Percentiles rank a stretch among this genome's conserved stretches.
phyloP scores from a whole-genome alignment of 1,140 invertebrate genomes.

The Drosophila pandora region DNA sequence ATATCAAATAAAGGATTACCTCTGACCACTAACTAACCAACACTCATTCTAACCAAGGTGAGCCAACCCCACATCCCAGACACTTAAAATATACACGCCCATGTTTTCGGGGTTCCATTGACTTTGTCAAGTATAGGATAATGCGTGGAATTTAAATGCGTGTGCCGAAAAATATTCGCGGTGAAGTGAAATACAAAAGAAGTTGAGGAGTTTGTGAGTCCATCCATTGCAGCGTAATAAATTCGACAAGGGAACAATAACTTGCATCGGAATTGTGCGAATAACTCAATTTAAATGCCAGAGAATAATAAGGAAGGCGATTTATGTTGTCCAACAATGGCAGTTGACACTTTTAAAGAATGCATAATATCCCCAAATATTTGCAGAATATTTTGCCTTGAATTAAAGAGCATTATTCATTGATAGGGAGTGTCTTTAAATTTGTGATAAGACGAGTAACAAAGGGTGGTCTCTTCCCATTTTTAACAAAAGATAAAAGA shows the following conservation, averaged over 20 bases:
- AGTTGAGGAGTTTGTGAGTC: constrained; percentile 34
- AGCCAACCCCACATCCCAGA: constrained; percentile 38
- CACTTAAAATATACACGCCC: neutral
- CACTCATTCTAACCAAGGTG: constrained; percentile 50
- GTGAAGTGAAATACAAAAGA: constrained; percentile 51
- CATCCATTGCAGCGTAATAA: constrained; percentile 20
- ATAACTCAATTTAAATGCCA: constrained; percentile 42
- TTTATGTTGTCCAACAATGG: constrained; percentile 36
- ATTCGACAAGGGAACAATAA: constrained; percentile 35
- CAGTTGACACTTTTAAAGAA: constrained; percentile 6
- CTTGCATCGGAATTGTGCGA: constrained; percentile 27
- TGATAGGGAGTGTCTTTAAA: neutral
- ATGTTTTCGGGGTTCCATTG: constrained; percentile 8
- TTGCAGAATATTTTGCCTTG: neutral
- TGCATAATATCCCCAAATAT: neutral
- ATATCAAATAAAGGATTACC: constrained; percentile 40
- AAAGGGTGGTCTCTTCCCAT: neutral
- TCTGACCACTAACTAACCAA: constrained; percentile 43
- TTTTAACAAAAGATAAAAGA: neutral
- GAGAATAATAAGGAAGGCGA: constrained; percentile 30
- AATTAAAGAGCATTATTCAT: constrained; percentile 3
- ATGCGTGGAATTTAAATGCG: constrained; percentile 69
- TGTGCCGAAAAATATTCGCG: constrained; percentile 35
- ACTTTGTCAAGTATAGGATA: constrained; percentile 16
- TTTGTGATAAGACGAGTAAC: neutral